Conservation (phyloP, 2,797 vertebrate species). For the Pogoniulus pusillus region DNA sequence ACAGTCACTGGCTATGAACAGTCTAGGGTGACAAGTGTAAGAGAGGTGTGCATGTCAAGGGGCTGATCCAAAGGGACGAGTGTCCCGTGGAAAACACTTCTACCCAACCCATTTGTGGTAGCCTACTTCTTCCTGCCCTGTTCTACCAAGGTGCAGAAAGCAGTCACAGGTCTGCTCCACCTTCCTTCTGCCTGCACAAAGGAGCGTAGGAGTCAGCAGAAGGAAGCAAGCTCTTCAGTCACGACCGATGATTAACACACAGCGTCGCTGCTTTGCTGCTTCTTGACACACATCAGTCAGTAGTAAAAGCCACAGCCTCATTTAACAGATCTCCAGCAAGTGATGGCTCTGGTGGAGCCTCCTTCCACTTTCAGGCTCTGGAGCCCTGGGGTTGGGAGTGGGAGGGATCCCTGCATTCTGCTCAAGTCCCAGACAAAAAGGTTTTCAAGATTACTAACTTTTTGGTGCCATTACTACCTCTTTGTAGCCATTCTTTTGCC, state of each 20-base stretch:
- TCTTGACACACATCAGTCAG: not conserved
- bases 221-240: not conserved
- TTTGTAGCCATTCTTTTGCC: not conserved
- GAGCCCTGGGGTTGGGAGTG: not conserved
- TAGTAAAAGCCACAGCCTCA: not conserved
- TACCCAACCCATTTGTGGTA: not conserved
- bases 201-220: not conserved
- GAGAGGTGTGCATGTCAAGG: accelerated
- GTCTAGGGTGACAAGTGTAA: not conserved
- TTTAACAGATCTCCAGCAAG: not conserved
- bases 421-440: not conserved
- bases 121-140: not conserved
- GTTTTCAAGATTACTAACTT: not conserved
- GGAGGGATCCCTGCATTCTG: not conserved
- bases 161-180: not conserved
- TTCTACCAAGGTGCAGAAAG: not conserved
- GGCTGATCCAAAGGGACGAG: not conserved
- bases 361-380: not conserved
- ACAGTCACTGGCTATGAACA: not conserved
- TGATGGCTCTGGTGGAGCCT: not conserved
- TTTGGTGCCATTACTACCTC: not conserved
- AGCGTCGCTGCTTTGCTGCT: not conserved
- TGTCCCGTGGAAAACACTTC: not conserved
- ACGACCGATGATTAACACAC: accelerated
- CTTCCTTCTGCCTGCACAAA: not conserved